Evolutionary conservation across 2,113 vertebrate genomes (phyloP).

Genomic region (Austrofundulus limnaeus): DNA sequence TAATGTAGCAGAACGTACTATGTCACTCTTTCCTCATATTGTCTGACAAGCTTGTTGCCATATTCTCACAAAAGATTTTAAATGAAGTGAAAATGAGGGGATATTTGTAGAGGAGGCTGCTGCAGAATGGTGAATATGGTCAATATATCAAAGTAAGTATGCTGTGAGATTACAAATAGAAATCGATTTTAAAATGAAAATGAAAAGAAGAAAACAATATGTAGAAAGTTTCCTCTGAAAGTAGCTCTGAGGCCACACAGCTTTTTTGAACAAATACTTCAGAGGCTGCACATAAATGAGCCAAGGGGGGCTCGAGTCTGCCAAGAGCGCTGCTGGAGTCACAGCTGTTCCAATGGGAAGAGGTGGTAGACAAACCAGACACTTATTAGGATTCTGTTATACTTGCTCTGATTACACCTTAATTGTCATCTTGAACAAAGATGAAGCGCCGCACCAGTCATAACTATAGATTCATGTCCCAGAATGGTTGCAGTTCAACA

Average conservation of each 20-base stretch:
- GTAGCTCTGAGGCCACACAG: conserved; percentile 24
- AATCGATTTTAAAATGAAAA: neutral
- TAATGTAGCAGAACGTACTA: neutral
- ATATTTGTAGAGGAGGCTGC: neutral
- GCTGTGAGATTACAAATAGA: neutral
- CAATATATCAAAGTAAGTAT: neutral
- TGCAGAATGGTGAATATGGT: neutral
- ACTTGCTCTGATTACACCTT: conserved; percentile 59
- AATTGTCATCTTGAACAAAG: conserved; percentile 63
- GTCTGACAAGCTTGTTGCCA: neutral
- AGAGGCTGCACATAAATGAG: conserved; percentile 60
- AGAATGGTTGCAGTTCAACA: conserved; percentile 19
- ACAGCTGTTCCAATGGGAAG: conserved; percentile 67
- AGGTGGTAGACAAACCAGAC: conserved; percentile 49
- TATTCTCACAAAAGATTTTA: neutral
- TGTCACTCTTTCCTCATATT: neutral
- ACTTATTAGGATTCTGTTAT: conserved; percentile 63
- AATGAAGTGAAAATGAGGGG: neutral
- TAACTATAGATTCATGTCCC: conserved; percentile 38
- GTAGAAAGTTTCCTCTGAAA: neutral
- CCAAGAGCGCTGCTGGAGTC: conserved; percentile 67
- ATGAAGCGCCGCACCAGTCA: conserved; percentile 50
- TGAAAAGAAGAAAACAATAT: neutral
- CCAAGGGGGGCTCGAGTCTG: conserved; percentile 47
- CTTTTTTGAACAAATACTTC: conserved; percentile 51